A percentile compares a stretch with the other conserved stretches of the same genome.
Evolutionary conservation across 1,140 invertebrate genomes (phyloP).

Genomic region (Drosophila repletoides): DNA sequence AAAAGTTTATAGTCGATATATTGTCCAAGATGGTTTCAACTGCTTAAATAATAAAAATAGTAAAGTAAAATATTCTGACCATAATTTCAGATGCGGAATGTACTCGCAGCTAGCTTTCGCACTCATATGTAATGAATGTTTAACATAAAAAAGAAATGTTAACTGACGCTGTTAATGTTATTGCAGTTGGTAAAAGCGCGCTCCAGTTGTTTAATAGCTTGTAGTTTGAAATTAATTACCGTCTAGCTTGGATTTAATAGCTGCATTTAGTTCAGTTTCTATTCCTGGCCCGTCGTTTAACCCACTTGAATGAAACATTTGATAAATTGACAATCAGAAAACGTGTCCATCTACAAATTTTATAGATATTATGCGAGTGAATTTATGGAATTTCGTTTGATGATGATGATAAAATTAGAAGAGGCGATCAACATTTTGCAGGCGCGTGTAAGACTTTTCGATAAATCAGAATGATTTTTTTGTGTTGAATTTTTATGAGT

Average conservation of each 20-base stretch:
- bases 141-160: background rate
- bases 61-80: too few species aligned
- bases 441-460: background rate
- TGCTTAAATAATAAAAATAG: too few species aligned
- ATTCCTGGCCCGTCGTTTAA: background rate
- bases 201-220: too few species aligned
- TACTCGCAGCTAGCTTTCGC: too few species aligned
- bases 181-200: background rate
- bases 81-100: too few species aligned
- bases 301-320: background rate
- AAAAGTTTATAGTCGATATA: too few species aligned
- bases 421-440: slow-evolving; percentile 2
- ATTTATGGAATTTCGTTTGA: slow-evolving; percentile 52
- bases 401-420: slow-evolving; percentile 13
- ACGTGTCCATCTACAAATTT: slow-evolving; percentile 8
- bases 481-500: slow-evolving; percentile 38
- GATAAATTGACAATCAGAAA: background rate
- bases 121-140: too few species aligned
- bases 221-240: background rate
- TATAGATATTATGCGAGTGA: slow-evolving; percentile 26
- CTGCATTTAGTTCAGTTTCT: background rate
- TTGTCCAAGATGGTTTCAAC: too few species aligned
- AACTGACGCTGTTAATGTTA: background rate
- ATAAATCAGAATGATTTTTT: slow-evolving; percentile 1
- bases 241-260: background rate